phyloP scores from a whole-genome alignment of 2,113 vertebrate species.

The Morone saxatilis region DNA sequence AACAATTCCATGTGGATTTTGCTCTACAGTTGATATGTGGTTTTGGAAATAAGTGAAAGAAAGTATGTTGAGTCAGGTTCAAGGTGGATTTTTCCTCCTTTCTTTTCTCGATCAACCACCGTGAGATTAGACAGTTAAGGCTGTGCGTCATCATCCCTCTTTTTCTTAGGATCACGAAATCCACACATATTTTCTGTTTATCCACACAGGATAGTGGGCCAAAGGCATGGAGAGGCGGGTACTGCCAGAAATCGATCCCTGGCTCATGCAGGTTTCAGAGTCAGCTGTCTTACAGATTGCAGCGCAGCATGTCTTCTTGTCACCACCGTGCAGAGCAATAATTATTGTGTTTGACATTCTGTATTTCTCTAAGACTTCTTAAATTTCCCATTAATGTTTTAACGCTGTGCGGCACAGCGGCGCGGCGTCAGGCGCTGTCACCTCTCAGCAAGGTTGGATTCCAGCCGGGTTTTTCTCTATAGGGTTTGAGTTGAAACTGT shows the following conservation, averaged over 20 bases:
- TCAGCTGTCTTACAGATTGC: constrained; percentile 70
- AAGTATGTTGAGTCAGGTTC: neutral
- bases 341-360: constrained; percentile 71
- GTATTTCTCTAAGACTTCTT: constrained; percentile 41
- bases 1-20: neutral
- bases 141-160: neutral
- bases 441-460: constrained; percentile 15
- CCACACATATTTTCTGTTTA: constrained; percentile 13
- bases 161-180: constrained; percentile 10
- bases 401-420: constrained; percentile 22
- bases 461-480: neutral
- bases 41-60: neutral
- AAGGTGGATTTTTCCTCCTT: neutral
- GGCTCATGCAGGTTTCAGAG: constrained; percentile 53
- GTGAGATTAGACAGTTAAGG: neutral
- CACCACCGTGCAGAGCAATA: constrained; percentile 52
- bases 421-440: neutral
- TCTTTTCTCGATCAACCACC: neutral
- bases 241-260: constrained; percentile 62
- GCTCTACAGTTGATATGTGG: neutral
- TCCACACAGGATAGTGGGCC: neutral
- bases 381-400: constrained; percentile 44
- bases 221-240: constrained; percentile 12
- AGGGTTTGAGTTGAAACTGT: neutral
- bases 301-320: constrained; percentile 61